These are phyloP conservation scores for Pristionchus pacificus DNA, from an alignment of 1,140 invertebrate species.

Conservation along the genomic window DNA sequence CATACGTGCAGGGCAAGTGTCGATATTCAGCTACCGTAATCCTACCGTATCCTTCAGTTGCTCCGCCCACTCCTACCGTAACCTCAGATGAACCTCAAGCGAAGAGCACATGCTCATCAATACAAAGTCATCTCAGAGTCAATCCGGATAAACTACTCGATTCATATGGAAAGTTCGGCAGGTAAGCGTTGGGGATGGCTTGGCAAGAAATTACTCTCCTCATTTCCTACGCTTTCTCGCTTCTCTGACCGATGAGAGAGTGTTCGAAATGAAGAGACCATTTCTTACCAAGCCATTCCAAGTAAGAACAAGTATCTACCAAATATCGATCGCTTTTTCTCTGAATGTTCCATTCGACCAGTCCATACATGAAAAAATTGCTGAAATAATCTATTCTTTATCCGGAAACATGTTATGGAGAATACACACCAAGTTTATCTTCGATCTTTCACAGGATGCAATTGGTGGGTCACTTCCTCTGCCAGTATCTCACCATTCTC, in stretches of 20 bases:
- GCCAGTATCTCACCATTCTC: not conserved
- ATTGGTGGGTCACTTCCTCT: not conserved
- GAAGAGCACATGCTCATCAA: not conserved
- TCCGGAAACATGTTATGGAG: no score
- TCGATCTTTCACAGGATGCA: not conserved
- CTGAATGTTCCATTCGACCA: not conserved
- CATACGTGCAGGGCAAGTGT: not conserved
- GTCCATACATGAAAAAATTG: not conserved
- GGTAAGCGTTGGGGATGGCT: not conserved
- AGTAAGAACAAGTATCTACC: no score
- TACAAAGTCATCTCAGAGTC: not conserved
- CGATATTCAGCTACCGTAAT: not conserved
- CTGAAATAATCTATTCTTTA: no score
- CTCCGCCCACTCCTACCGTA: not conserved
- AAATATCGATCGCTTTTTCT: no score
- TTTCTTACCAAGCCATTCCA: no score
- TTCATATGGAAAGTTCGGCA: not conserved
- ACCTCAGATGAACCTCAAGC: no score
- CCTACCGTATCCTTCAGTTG: no score
- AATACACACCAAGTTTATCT: no score
- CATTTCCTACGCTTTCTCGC: not conserved
- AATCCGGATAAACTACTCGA: not conserved
- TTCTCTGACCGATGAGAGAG: no score
- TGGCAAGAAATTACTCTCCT: not conserved
- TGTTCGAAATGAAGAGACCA: no score